Percentiles rank a stretch among this genome's conserved stretches.
Conservation (phyloP, 2,113 vertebrate genomes). For the Nesoenas mayeri region DNA sequence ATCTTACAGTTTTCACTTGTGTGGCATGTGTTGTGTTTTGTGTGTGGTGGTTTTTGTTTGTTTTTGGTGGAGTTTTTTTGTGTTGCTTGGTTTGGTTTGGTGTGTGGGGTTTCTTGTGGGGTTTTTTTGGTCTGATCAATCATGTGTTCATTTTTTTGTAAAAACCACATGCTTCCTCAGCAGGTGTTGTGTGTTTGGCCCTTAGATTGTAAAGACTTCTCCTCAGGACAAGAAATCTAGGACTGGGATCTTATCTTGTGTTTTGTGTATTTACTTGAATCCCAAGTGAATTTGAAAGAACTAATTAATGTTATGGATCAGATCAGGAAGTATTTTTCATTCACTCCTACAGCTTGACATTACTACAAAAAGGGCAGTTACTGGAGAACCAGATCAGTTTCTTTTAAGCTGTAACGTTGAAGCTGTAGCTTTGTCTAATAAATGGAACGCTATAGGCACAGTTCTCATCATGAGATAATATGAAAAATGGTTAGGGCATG, state of each 20-base stretch:
- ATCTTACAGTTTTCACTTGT: background rate
- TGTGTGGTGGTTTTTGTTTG: background rate
- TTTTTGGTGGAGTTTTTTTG: background rate
- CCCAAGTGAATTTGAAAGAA: background rate
- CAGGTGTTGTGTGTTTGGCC: background rate
- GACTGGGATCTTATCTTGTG: background rate
- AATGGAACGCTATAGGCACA: background rate
- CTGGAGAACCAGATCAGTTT: background rate
- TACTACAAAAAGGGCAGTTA: background rate
- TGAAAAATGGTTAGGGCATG: background rate
- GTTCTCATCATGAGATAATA: background rate
- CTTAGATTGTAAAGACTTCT: background rate
- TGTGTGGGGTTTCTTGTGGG: background rate
- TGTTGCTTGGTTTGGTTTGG: too few relatives aligned
- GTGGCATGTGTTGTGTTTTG: too few relatives aligned
- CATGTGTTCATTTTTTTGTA: background rate
- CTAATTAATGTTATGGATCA: background rate
- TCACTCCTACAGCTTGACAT: background rate
- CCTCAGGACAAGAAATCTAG: background rate
- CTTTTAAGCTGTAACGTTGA: background rate
- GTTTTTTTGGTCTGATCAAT: background rate
- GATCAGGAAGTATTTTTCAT: background rate
- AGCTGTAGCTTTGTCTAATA: background rate
- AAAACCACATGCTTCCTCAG: background rate
- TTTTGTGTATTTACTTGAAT: background rate